Evolutionary conservation across 1,140 invertebrate genomes (phyloP).

Genomic region (Ectropis grisescens): DNA sequence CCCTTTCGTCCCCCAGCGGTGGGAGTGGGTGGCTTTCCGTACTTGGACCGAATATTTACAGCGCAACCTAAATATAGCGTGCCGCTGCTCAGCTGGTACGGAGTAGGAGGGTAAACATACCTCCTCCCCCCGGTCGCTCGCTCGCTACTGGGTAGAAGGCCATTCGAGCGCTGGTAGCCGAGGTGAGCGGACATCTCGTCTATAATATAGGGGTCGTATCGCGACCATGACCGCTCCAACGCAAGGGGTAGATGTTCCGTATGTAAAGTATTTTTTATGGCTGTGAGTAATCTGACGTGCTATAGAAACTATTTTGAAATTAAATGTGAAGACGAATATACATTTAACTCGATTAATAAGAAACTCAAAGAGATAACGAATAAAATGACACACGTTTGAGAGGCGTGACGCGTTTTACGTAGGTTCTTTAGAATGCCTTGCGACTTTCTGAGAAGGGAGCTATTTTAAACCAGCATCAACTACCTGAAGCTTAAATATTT

Average conservation of each 20-base stretch:
- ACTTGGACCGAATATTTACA: conserved; percentile 67
- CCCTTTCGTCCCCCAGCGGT: conserved; percentile 11
- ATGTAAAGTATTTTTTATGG: conserved; percentile 47
- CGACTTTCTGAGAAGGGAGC: no score
- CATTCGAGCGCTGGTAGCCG: conserved; percentile 41
- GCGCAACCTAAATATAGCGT: conserved; percentile 68
- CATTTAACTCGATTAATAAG: no score
- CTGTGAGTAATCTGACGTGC: conserved; percentile 15
- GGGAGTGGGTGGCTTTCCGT: conserved; percentile 38
- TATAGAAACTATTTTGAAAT: no score
- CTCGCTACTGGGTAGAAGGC: conserved; percentile 23
- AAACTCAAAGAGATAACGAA: no score
- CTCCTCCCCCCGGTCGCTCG: conserved; percentile 16
- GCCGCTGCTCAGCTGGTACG: conserved; percentile 63
- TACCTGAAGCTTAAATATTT: no score
- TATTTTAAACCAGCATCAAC: no score
- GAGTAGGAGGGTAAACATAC: conserved; percentile 49
- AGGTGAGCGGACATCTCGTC: conserved; percentile 42
- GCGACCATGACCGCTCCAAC: conserved; percentile 54
- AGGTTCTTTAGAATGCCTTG: no score
- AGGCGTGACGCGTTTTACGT: no score
- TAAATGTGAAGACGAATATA: no score
- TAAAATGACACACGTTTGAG: no score
- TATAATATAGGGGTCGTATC: conserved; percentile 21
- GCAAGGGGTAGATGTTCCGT: conserved; percentile 37